These are phyloP conservation scores for Tipula confusa DNA, from an alignment of 2,888 invertebrate genomes.

Conservation along the genomic window DNA sequence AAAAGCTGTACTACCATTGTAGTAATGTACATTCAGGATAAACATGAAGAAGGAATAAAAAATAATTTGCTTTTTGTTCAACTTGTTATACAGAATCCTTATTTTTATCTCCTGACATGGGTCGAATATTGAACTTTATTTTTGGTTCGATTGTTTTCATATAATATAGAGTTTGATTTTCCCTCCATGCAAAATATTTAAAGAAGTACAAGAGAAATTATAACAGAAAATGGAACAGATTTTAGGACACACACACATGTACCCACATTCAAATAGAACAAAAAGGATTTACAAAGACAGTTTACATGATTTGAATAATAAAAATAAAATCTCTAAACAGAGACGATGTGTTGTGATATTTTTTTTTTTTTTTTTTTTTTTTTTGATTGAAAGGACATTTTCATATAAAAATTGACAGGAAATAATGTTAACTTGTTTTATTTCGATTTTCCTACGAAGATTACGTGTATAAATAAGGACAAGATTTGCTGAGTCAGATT, in stretches of 20 bases:
- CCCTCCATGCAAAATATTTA: background rate
- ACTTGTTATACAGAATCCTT: background rate
- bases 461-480: background rate
- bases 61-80: constrained; percentile 3
- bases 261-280: background rate
- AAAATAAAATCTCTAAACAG: background rate
- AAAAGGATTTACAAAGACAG: background rate
- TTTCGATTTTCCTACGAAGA: background rate
- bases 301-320: constrained; percentile 7
- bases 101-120: background rate
- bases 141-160: constrained; percentile 3
- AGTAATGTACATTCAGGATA: background rate
- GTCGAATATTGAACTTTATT: constrained; percentile 9
- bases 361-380: background rate
- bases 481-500: background rate
- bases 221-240: background rate
- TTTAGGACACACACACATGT: background rate
- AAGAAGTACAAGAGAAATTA: background rate
- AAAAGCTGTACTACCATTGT: background rate
- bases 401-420: background rate
- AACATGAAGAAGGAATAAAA: background rate
- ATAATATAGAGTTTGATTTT: background rate
- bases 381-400: background rate
- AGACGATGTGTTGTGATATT: background rate
- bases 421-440: constrained; percentile 12